phyloP scores from a whole-genome alignment of 64 coral and sea anemone genomes.

The Porites australiensis region DNA sequence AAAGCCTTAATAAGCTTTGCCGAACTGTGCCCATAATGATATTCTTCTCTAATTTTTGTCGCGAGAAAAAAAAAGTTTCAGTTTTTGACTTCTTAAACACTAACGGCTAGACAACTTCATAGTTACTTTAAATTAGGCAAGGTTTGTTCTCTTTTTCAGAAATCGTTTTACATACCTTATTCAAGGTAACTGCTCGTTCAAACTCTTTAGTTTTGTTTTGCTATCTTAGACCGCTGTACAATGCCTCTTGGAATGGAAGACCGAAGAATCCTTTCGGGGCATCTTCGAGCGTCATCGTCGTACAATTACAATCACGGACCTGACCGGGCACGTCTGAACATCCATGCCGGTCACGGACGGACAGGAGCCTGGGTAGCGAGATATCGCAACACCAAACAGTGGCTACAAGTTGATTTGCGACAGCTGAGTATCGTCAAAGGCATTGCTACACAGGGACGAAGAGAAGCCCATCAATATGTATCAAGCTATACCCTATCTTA shows the following conservation, averaged over 20 bases:
- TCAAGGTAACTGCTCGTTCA: neutral
- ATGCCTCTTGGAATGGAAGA: slow-evolving; percentile 87
- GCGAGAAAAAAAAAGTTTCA: too few relatives aligned
- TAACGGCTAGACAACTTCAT: too few relatives aligned
- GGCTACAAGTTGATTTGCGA: slow-evolving; percentile 52
- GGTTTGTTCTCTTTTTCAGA: too few relatives aligned
- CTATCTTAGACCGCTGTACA: slow-evolving; percentile 37
- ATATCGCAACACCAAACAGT: slow-evolving; percentile 24
- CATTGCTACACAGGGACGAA: slow-evolving; percentile 68
- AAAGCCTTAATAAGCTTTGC: too few relatives aligned
- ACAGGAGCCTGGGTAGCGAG: slow-evolving; percentile 64
- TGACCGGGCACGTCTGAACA: slow-evolving; percentile 46
- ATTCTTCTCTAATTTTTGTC: too few relatives aligned
- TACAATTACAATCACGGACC: slow-evolving; percentile 40
- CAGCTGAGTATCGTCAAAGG: slow-evolving; percentile 24
- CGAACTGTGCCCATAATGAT: too few relatives aligned
- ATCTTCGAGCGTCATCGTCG: slow-evolving; percentile 62
- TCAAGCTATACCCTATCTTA: slow-evolving; percentile 39
- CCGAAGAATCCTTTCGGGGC: slow-evolving; percentile 53
- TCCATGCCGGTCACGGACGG: slow-evolving; percentile 29
- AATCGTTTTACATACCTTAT: too few relatives aligned
- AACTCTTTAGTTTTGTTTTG: neutral
- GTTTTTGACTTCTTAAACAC: too few relatives aligned
- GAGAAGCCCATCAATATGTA: slow-evolving; percentile 56
- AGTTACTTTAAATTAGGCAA: too few relatives aligned